phyloP scores from a whole-genome alignment of 2,797 vertebrate species.

The Sebastes taczanowskii region DNA sequence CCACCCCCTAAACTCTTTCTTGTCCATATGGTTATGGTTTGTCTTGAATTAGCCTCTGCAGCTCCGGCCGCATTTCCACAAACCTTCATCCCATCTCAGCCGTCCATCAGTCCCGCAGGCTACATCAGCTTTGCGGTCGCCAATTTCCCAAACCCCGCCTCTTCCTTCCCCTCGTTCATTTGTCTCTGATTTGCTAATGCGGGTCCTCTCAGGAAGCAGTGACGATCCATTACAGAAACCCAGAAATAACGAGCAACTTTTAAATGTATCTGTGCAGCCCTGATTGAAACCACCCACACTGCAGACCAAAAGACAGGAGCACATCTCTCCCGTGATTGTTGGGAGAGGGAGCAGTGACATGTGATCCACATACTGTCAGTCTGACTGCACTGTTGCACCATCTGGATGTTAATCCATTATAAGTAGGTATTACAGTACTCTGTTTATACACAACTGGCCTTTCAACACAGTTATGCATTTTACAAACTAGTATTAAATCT shows the following conservation, averaged over 20 bases:
- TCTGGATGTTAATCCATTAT: constrained; percentile 58
- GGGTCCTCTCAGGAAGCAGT: background rate
- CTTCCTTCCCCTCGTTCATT: background rate
- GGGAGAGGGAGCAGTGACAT: background rate
- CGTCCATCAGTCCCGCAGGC: background rate
- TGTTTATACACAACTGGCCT: constrained; percentile 34
- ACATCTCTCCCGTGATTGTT: background rate
- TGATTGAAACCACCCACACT: background rate
- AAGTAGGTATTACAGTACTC: constrained; percentile 46
- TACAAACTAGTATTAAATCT: background rate
- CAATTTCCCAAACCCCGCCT: background rate
- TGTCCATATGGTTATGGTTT: constrained; percentile 21
- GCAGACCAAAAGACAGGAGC: background rate
- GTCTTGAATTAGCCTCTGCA: background rate
- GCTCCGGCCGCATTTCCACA: background rate
- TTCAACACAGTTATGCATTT: background rate
- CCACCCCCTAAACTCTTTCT: background rate
- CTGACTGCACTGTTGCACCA: constrained; percentile 41
- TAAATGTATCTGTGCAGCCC: background rate
- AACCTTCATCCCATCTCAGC: background rate
- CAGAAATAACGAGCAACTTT: background rate
- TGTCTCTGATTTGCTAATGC: background rate
- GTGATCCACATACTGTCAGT: constrained; percentile 20
- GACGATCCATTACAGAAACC: background rate
- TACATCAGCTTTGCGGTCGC: background rate